Evolutionary conservation across 2,888 invertebrate genomes (phyloP), one percentile per base, ranked within the genome.

Genomic region (Cancer borealis): DNA sequence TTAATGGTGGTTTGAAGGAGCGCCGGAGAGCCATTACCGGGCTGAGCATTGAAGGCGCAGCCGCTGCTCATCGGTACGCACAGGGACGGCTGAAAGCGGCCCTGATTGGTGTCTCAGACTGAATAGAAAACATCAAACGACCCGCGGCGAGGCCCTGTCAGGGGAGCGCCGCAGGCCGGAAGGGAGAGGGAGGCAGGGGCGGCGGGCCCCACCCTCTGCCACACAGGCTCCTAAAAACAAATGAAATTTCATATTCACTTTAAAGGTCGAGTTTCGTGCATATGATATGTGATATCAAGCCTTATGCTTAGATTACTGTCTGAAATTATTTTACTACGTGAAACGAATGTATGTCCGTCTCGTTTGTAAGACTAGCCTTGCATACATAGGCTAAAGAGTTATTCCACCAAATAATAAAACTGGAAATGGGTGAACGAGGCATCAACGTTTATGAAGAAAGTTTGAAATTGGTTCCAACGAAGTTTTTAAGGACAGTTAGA

Each of bases 61-160:
- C 79, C 79, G 79, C 79, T 79, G 79, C 79, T 26, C 79, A 79
- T 79, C 79, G 79, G 79, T 26, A 26, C 30, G 79, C 79, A 79
- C 79, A 79, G 30, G 30, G 79, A 30, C 79, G 79, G 30, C 79
- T 79, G 79, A 79, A 79, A 79, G 79, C 79, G 79, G 79, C 79
- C 79, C 79, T 79, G 79, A 79, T 79, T 79, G 79, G 79, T 79
- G 79, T 79, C 79, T 79, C 79, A 79, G 79, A 79, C 79, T 79
- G 79, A 79, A 79, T 79, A 30, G 79, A 79, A 79, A 79, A 79
- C 79, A 79, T 79, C 79, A 79, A 79, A 79, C 79, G 79, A 30
- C 79, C 79, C 79, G 79, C 79, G 79, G 79, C 79, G 79, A 79
- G 79, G 79, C 79, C 79, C 79, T 79, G 79, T 79, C 79, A 79